Percentiles rank a stretch among this genome's conserved stretches.
phyloP scores from a whole-genome alignment of 1,140 invertebrate genomes.

The Nasonia giraulti region DNA sequence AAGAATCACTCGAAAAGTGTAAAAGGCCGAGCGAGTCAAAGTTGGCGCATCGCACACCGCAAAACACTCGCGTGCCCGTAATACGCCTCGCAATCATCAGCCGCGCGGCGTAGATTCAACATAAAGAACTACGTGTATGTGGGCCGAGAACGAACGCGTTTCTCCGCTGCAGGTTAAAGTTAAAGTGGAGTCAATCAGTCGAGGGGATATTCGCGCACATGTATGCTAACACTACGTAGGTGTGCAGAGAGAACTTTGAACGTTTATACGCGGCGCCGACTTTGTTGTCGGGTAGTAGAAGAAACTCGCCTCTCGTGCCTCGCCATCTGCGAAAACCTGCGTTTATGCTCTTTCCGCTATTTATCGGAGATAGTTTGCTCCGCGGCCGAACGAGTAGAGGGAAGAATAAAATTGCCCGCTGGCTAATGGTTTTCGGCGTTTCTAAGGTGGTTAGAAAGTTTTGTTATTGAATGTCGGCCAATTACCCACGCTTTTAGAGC shows the following conservation, averaged over 20 bases:
- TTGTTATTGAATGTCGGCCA: not conserved
- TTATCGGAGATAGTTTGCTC: not conserved
- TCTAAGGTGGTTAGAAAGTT: constrained; percentile 1
- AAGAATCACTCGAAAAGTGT: constrained; percentile 19
- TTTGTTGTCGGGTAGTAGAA: not conserved
- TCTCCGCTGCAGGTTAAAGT: constrained; percentile 6
- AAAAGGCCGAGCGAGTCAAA: not conserved
- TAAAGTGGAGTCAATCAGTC: constrained; percentile 44
- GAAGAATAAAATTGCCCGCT: not conserved
- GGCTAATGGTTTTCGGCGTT: not conserved
- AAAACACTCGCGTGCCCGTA: constrained; percentile 42
- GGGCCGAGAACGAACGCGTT: not conserved
- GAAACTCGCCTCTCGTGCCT: not conserved
- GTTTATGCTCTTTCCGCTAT: constrained; percentile 19
- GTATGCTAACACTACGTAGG: not conserved
- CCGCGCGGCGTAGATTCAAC: constrained; percentile 3
- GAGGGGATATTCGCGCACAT: not conserved
- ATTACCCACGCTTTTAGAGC: not conserved
- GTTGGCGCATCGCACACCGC: not conserved
- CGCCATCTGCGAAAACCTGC: not conserved
- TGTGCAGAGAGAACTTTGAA: not conserved
- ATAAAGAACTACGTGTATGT: constrained; percentile 20
- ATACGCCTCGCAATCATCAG: constrained; percentile 28
- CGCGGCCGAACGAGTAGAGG: not conserved
- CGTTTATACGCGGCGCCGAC: not conserved